These are phyloP conservation scores for Luperina testacea DNA, from an alignment of 2,888 invertebrate genomes.

Conservation along the genomic window DNA sequence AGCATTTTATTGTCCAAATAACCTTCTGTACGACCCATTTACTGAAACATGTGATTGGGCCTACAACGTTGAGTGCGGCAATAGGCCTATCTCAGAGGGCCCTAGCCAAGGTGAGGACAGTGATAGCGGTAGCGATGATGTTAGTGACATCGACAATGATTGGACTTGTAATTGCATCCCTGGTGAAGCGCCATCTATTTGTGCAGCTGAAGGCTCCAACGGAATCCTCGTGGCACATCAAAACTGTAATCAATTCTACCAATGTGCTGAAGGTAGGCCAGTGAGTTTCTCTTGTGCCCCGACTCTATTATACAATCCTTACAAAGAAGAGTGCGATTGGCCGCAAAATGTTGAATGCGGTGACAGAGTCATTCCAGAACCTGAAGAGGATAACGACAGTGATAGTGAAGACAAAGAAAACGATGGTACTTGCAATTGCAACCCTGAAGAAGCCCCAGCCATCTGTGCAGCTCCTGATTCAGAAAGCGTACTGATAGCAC, in stretches of 20 bases:
- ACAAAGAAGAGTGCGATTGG: conserved; percentile 67
- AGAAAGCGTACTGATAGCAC: conserved; percentile 67
- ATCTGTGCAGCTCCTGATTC: conserved; percentile 69
- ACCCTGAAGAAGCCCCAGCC: conserved; percentile 66
- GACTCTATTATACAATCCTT: conserved; percentile 67
- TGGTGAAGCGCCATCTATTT: conserved; percentile 68
- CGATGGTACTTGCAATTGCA: conserved; percentile 60
- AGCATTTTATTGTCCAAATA: conserved; percentile 57
- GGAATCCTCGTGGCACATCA: conserved; percentile 66
- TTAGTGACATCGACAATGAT: conserved; percentile 26
- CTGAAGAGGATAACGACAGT: conserved; percentile 35
- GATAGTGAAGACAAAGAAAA: conserved; percentile 26
- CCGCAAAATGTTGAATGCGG: conserved; percentile 64
- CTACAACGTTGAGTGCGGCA: conserved; percentile 68
- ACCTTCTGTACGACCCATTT: conserved; percentile 66
- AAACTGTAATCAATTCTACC: conserved; percentile 70
- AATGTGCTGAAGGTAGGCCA: conserved; percentile 64
- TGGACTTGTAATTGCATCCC: conserved; percentile 68
- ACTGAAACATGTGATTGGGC: conserved; percentile 71
- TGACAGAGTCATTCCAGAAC: conserved; percentile 57
- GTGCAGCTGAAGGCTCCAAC: conserved; percentile 66
- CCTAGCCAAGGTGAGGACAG: conserved; percentile 41
- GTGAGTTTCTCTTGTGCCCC: conserved; percentile 59
- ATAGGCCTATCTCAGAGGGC: conserved; percentile 59
- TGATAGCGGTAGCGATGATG: conserved; percentile 34